Percentiles rank a stretch among this genome's conserved stretches.
Conservation (phyloP, 2,888 invertebrate genomes). For the Yponomeuta malinellus region DNA sequence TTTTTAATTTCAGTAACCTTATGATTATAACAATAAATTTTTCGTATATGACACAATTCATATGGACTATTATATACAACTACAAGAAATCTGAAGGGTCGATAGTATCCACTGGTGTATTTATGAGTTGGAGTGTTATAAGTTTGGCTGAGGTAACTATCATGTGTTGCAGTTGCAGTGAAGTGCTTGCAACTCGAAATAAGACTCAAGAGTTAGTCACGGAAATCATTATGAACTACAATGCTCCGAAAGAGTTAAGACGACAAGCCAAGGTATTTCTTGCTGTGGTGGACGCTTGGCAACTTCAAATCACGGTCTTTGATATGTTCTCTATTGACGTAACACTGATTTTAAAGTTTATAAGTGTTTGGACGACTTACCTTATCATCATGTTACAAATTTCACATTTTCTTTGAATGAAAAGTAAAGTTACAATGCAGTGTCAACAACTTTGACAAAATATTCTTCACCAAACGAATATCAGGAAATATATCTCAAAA, state of each 20-base stretch:
- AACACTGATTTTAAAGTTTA: conserved; percentile 51
- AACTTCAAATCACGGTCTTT: conserved; percentile 38
- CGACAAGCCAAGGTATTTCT: conserved; percentile 22
- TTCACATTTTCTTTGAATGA: conserved; percentile 39
- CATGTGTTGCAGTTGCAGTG: conserved; percentile 19
- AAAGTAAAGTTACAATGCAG: too few species aligned
- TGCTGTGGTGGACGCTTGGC: conserved; percentile 21
- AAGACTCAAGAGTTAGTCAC: conserved; percentile 20
- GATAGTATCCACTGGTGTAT: not conserved
- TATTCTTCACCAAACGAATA: too few species aligned
- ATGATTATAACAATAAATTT: conserved; percentile 19
- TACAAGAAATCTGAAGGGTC: conserved; percentile 9
- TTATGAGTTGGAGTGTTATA: conserved; percentile 18
- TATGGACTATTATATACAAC: conserved; percentile 19
- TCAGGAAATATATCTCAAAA: too few species aligned
- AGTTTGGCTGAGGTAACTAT: conserved; percentile 15
- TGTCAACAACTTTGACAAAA: too few species aligned
- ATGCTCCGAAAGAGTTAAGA: conserved; percentile 15
- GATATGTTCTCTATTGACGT: conserved; percentile 56
- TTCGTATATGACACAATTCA: conserved; percentile 18
- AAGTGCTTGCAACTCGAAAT: conserved; percentile 15
- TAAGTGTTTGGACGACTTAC: conserved; percentile 55
- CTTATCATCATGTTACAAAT: conserved; percentile 57
- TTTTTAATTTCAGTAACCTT: conserved; percentile 21
- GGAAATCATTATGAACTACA: conserved; percentile 22